A percentile compares a stretch with the other conserved stretches of the same genome.
These are phyloP conservation scores for Sternarchorhynchus goeldii DNA, from an alignment of 2,797 vertebrate species.

Conservation along the genomic window DNA sequence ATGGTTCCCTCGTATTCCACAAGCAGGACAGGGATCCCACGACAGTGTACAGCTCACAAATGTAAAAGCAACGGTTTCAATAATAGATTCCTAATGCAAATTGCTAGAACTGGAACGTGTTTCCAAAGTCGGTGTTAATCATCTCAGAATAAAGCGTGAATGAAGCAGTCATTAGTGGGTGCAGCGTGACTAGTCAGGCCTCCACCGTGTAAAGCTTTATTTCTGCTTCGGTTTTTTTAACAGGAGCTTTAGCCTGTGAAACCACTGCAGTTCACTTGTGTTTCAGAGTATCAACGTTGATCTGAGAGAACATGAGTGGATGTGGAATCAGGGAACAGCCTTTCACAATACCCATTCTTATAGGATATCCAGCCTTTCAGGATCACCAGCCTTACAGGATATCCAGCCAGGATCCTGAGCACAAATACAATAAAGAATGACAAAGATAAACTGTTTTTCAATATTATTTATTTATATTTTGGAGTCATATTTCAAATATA, in stretches of 20 bases:
- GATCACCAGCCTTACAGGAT: too few species aligned
- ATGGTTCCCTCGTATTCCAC: too few species aligned
- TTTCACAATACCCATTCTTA: too few species aligned
- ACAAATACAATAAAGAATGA: neutral
- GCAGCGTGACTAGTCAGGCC: slow-evolving; percentile 41
- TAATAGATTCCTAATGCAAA: slow-evolving; percentile 40
- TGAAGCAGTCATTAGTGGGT: slow-evolving; percentile 55
- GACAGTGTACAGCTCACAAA: neutral
- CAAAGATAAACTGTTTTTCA: slow-evolving; percentile 55
- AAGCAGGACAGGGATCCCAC: too few species aligned
- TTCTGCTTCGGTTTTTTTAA: slow-evolving; percentile 20
- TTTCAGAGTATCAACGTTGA: neutral
- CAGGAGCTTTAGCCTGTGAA: slow-evolving; percentile 24
- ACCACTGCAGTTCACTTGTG: slow-evolving; percentile 41
- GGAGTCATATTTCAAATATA: slow-evolving; percentile 79
- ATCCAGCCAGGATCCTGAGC: too few species aligned
- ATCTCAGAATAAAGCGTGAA: slow-evolving; percentile 49
- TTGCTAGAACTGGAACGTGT: slow-evolving; percentile 38
- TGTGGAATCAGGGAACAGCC: neutral
- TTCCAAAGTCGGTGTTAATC: slow-evolving; percentile 17
- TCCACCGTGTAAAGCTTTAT: neutral
- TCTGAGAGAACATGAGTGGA: neutral
- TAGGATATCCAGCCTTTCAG: too few species aligned
- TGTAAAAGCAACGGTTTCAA: neutral
- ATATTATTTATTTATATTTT: slow-evolving; percentile 76